Evolutionary conservation across 2,113 vertebrate genomes (phyloP).

Genomic region (Antigone vipio): DNA sequence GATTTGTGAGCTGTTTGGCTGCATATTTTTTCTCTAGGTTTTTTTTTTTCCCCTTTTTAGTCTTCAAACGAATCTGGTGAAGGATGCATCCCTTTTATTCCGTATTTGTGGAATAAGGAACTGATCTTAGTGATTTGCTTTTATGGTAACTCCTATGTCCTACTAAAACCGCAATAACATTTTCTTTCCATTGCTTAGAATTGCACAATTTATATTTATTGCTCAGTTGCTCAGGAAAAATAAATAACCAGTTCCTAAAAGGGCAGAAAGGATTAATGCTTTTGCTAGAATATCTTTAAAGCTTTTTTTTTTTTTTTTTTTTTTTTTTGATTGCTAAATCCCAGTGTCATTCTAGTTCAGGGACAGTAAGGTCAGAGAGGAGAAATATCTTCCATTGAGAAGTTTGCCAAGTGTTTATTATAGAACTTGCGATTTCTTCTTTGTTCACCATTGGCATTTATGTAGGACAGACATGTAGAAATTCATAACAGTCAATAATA

Average conservation of each 20-base stretch:
- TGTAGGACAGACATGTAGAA: background rate
- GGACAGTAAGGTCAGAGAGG: background rate
- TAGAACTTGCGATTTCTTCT: background rate
- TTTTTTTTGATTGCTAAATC: background rate
- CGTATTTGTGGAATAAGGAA: background rate
- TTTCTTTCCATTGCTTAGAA: background rate
- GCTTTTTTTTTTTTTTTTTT: too few species aligned
- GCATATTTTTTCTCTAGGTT: background rate
- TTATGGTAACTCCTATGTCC: background rate
- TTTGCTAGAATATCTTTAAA: background rate
- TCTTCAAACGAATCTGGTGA: background rate
- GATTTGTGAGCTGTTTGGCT: background rate
- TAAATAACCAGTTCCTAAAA: background rate
- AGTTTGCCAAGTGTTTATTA: background rate
- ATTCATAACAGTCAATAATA: background rate
- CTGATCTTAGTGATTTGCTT: background rate
- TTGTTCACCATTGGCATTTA: background rate
- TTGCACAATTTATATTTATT: background rate
- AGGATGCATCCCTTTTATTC: background rate
- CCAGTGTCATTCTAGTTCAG: background rate
- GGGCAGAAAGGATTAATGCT: background rate
- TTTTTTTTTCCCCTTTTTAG: background rate
- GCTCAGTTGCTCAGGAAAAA: background rate
- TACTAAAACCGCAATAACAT: background rate
- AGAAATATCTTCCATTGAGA: background rate